Evolutionary conservation across 2,888 invertebrate species (phyloP).

Genomic region (Pammene fasciana): DNA sequence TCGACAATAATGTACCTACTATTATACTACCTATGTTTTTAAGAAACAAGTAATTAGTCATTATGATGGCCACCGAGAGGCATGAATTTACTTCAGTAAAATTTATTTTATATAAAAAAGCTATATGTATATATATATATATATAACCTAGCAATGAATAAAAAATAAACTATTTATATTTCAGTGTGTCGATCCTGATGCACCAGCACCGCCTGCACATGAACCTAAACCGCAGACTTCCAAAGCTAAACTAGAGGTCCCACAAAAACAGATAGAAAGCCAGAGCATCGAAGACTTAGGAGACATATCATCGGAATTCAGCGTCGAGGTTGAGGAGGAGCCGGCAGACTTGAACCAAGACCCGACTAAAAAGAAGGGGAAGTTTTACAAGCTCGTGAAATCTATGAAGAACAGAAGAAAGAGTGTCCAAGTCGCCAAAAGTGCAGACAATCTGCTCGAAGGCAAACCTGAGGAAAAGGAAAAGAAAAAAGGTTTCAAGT

Average conservation of each 20-base stretch:
- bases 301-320: conserved; percentile 79
- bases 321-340: conserved; percentile 77
- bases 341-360: conserved; percentile 61
- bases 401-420: conserved; percentile 79
- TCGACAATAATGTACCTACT: too few species aligned
- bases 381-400: conserved; percentile 76
- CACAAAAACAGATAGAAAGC: conserved; percentile 65
- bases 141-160: too few species aligned
- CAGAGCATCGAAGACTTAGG: conserved; percentile 79
- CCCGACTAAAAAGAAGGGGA: conserved; percentile 72
- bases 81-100: too few species aligned
- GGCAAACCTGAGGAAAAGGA: conserved; percentile 68
- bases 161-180: conserved; percentile 43
- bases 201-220: conserved; percentile 60
- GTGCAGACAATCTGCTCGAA: conserved; percentile 72
- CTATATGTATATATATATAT: too few species aligned
- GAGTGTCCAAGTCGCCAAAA: conserved; percentile 79
- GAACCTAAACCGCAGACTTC: conserved; percentile 73
- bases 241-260: conserved; percentile 66
- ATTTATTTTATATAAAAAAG: too few species aligned
- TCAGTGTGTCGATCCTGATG: conserved; percentile 77
- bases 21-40: too few species aligned
- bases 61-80: too few species aligned
- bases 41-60: too few species aligned
- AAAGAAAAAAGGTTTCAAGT: conserved; percentile 76